Evolutionary conservation across 2,888 invertebrate genomes (phyloP).

Genomic region (Cataglyphis albicans): DNA sequence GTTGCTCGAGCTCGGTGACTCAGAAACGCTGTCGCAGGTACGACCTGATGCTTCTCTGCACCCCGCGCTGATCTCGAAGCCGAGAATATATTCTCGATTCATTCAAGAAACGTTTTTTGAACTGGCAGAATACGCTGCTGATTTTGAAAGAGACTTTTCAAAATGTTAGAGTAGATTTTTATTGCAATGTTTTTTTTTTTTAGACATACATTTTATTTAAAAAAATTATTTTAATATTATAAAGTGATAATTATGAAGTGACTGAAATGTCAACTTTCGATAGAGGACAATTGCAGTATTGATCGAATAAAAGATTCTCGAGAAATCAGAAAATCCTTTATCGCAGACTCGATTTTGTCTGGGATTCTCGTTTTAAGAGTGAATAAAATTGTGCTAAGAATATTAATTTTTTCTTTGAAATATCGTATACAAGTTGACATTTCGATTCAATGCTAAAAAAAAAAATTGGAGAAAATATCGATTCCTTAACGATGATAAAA

Average conservation of each 20-base stretch:
- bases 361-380: background rate
- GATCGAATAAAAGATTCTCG: too few species aligned
- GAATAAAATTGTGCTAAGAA: background rate
- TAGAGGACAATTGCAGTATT: too few species aligned
- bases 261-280: background rate
- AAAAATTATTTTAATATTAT: background rate
- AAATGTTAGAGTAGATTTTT: background rate
- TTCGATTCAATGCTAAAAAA: background rate
- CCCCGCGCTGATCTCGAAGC: background rate
- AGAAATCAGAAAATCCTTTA: too few species aligned
- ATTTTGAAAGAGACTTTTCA: background rate
- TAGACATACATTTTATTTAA: background rate
- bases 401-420: too few species aligned
- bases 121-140: background rate
- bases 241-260: too few species aligned
- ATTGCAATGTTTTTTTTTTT: background rate
- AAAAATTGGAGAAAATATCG: background rate
- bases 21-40: slow-evolving; percentile 68
- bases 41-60: slow-evolving; percentile 52
- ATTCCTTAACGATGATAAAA: background rate
- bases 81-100: background rate
- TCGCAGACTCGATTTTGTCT: background rate
- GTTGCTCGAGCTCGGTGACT: slow-evolving; percentile 75
- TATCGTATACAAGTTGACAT: background rate
- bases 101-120: background rate